These are phyloP conservation scores for Ypsolopha sequella DNA, from an alignment of 2,888 invertebrate species.

Conservation along the genomic window DNA sequence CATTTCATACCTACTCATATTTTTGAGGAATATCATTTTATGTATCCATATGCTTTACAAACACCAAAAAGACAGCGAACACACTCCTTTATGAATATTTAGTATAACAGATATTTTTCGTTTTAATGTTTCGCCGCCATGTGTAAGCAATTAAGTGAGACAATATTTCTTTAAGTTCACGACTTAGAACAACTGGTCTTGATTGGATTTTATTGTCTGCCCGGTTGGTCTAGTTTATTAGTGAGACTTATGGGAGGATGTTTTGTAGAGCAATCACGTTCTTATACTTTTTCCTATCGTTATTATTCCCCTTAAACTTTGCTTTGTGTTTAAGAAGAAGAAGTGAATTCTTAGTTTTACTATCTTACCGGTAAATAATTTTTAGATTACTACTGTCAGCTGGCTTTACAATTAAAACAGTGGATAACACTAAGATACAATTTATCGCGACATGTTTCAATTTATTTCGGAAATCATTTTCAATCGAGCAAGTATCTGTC, in stretches of 20 bases:
- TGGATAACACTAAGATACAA: too few species aligned
- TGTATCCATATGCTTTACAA: too few species aligned
- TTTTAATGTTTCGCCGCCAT: slow-evolving; percentile 23
- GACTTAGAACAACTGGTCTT: slow-evolving; percentile 38
- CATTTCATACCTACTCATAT: too few species aligned
- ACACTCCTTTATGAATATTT: too few species aligned
- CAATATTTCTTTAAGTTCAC: slow-evolving; percentile 18
- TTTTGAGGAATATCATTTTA: too few species aligned
- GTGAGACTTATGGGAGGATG: slow-evolving; percentile 12
- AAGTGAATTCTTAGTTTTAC: background rate
- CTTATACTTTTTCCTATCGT: background rate
- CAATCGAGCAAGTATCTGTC: too few species aligned
- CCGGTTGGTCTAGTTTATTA: slow-evolving; percentile 44
- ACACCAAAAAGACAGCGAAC: too few species aligned
- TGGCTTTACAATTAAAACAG: too few species aligned
- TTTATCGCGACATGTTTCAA: too few species aligned
- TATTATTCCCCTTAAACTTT: background rate
- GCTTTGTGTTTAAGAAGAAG: background rate
- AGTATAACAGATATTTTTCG: background rate
- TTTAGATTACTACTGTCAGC: background rate
- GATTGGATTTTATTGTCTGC: slow-evolving; percentile 63
- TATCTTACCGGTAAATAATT: background rate
- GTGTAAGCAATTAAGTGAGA: slow-evolving; percentile 45
- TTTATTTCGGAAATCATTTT: too few species aligned
- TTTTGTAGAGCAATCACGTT: background rate